Evolutionary conservation across 2,113 vertebrate species (phyloP).

Genomic region (Chaetops frenatus): DNA sequence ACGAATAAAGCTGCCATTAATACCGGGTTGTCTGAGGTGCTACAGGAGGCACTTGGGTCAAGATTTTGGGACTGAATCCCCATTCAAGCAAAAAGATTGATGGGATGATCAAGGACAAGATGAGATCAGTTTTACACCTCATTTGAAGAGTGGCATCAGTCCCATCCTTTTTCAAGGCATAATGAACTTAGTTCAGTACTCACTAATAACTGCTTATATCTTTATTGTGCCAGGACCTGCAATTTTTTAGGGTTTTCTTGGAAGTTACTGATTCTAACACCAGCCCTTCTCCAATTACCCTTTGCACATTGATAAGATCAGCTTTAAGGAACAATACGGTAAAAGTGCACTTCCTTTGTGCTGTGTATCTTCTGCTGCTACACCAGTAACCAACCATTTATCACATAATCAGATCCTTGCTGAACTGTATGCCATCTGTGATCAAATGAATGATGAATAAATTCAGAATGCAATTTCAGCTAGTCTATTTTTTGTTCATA

Average conservation of each 20-base stretch:
- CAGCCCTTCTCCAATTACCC: not conserved
- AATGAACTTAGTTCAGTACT: not conserved
- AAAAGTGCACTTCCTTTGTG: not conserved
- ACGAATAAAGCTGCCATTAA: not conserved
- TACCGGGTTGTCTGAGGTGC: not conserved
- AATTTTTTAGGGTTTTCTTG: not conserved
- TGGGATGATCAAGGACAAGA: not conserved
- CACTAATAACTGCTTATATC: not conserved
- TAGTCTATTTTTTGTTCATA: constrained; percentile 30
- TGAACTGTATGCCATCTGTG: constrained; percentile 38
- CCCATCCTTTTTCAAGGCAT: not conserved
- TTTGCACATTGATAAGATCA: not conserved
- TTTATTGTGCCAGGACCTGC: not conserved
- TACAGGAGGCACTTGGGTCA: not conserved
- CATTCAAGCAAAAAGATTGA: not conserved
- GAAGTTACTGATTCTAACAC: not conserved
- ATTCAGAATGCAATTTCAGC: constrained; percentile 40
- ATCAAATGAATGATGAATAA: constrained; percentile 57
- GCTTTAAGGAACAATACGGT: not conserved
- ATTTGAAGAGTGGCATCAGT: not conserved
- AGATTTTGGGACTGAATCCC: not conserved
- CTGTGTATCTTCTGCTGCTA: not conserved
- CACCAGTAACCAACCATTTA: not conserved
- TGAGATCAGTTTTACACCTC: not conserved
- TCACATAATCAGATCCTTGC: constrained; percentile 23